A percentile compares a stretch with the other conserved stretches of the same genome.
Evolutionary conservation across 2,113 vertebrate species (phyloP).

Genomic region (Marcusenius ussheri): DNA sequence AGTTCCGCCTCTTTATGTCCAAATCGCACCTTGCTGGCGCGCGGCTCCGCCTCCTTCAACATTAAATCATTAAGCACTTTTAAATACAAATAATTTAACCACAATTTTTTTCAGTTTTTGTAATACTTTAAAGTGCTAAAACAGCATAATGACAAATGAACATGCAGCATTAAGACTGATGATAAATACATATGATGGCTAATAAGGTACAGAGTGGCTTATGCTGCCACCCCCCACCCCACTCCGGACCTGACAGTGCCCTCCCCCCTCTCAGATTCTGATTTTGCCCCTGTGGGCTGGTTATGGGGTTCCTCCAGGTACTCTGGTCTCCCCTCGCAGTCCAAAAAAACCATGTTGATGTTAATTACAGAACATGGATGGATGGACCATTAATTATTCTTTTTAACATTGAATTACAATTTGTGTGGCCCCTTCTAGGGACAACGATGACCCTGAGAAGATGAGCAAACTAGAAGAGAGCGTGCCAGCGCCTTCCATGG

Average conservation of each 20-base stretch:
- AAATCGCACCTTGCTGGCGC: too few species aligned
- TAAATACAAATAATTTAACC: neutral
- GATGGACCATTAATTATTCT: neutral
- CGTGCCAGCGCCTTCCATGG: slow-evolving; percentile 12
- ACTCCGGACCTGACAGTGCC: neutral
- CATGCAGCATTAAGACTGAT: neutral
- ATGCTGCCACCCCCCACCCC: neutral
- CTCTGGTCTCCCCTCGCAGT: neutral
- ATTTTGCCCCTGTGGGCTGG: neutral
- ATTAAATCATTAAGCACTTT: too few species aligned
- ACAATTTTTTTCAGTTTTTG: neutral
- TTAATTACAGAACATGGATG: neutral
- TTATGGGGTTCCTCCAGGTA: neutral
- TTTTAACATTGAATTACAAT: neutral
- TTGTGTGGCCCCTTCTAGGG: slow-evolving; percentile 33
- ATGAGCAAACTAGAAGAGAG: slow-evolving; percentile 52
- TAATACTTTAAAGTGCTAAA: neutral
- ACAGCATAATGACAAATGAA: neutral
- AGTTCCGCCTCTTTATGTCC: neutral
- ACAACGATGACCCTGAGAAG: slow-evolving; percentile 59
- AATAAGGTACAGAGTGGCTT: neutral
- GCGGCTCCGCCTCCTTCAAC: neutral
- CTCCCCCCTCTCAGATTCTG: neutral
- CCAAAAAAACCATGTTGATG: neutral
- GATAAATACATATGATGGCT: neutral